A percentile compares a stretch with the other conserved stretches of the same genome.
Conservation (phyloP, 2,888 invertebrate genomes). For the Gari tellinella region DNA sequence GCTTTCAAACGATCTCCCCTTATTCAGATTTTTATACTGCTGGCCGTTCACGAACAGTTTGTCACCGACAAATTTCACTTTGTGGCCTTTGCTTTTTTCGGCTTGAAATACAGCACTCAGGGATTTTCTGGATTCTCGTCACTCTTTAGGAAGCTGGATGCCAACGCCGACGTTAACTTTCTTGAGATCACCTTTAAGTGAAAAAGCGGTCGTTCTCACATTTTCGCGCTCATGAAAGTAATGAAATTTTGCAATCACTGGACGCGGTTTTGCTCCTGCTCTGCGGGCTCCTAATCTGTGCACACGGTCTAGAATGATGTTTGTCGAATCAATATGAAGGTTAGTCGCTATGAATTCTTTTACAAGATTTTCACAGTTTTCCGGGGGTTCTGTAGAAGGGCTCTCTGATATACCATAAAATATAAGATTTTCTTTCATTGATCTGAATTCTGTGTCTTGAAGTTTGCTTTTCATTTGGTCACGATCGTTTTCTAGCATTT, state of each 20-base stretch:
- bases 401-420: conserved; percentile 18
- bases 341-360: conserved; percentile 8
- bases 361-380: conserved; percentile 11
- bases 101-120: background rate
- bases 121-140: conserved; percentile 15
- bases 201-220: conserved; percentile 8
- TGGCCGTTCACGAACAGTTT: conserved; percentile 6
- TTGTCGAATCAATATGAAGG: conserved; percentile 5
- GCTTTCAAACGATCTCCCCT: too few relatives aligned
- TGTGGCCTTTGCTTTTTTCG: conserved; percentile 3
- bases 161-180: conserved; percentile 16
- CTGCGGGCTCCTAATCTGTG: conserved; percentile 17
- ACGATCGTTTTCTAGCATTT: background rate
- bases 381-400: background rate
- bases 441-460: conserved; percentile 11
- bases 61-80: conserved; percentile 10
- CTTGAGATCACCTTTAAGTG: conserved; percentile 10
- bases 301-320: conserved; percentile 17
- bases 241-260: conserved; percentile 26
- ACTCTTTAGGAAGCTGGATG: conserved; percentile 17
- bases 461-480: conserved; percentile 5
- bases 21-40: too few relatives aligned
- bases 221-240: conserved; percentile 6
- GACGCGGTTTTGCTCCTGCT: background rate
- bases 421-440: conserved; percentile 15